Base-by-base conservation (phyloP, 2,888 invertebrate genomes). In the Heteropelma amictum region DNA sequence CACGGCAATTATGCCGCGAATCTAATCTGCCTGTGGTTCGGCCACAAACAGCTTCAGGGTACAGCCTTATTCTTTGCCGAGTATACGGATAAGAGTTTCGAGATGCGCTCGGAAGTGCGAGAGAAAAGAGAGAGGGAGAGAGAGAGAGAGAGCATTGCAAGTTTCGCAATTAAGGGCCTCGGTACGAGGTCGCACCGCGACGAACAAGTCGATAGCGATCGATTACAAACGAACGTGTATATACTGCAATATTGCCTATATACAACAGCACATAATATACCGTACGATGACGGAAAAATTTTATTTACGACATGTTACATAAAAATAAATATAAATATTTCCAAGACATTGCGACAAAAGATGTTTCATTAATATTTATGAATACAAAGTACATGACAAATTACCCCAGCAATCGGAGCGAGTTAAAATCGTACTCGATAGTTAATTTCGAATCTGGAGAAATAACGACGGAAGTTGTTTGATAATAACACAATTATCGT, bases 151-250 rank as follows among this genome's bases (percentile, higher is more conserved):
- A 65, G 38, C 42, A 40, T 65, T 33, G 60, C 56, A 67, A 70
- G 74, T 75, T 70, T 75, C 26, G 60, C 70, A 70, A 74, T 74
- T 65, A 54, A 33, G 60, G 64, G 64, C 64, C 47, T 45, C 61
- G 69, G 70, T 60, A 69, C 65, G 69, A 74, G 70, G 30, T 74
- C 70, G 64, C 47, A 64, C 42, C 28, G 51, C 64, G 58, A 69
- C 35, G 30, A 54, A n/a, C n/a, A n/a, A 51, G 58, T 70, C 74
- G 74, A 70, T 70, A 54, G 23, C 61, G 40, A 74, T 70, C 70
- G 74, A 70, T 74, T 61, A 21, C 42, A 38, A 61, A 65, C 74
- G 21, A 45, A 17, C 7, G 33, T n/a, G 17, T 33, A 49, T 30
- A 12, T 2, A 10, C 17, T n/a, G 30, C 42, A 47, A 19, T 33